phyloP scores from a whole-genome alignment of 2,113 vertebrate species.

The Morone chrysops region DNA sequence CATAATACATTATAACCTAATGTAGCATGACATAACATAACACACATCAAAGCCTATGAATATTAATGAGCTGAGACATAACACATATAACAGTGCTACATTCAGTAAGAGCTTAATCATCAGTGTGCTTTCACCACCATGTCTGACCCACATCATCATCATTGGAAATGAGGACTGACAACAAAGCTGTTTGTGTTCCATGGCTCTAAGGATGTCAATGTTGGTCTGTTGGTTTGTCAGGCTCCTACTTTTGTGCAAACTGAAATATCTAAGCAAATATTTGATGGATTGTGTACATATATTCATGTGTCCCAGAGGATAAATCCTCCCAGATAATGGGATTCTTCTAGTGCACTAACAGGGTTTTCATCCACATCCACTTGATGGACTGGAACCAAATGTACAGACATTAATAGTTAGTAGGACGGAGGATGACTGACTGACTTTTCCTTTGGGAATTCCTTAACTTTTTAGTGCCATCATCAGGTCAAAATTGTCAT shows the following conservation, averaged over 20 bases:
- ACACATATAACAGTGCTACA: slow-evolving; percentile 14
- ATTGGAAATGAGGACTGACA: background rate
- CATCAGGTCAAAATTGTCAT: background rate
- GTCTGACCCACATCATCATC: slow-evolving; percentile 23
- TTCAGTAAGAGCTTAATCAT: slow-evolving; percentile 38
- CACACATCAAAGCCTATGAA: slow-evolving; percentile 21
- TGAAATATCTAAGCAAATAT: background rate
- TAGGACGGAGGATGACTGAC: no score
- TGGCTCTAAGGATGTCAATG: background rate
- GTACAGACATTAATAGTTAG: background rate
- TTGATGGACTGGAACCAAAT: background rate
- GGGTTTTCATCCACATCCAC: background rate
- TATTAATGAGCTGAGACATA: slow-evolving; percentile 40
- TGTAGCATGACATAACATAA: slow-evolving; percentile 41
- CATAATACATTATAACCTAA: slow-evolving; percentile 55
- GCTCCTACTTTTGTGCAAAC: background rate
- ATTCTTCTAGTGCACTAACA: background rate
- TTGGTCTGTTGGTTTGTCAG: background rate
- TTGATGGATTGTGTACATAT: background rate
- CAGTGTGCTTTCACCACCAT: slow-evolving; percentile 1
- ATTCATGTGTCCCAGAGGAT: background rate
- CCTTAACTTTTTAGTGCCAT: background rate
- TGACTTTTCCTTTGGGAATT: background rate
- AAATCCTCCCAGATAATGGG: no score
- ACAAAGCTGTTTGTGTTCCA: background rate